Base-by-base conservation (phyloP, 1,140 invertebrate species). In the Paralvinella palmiformis region DNA sequence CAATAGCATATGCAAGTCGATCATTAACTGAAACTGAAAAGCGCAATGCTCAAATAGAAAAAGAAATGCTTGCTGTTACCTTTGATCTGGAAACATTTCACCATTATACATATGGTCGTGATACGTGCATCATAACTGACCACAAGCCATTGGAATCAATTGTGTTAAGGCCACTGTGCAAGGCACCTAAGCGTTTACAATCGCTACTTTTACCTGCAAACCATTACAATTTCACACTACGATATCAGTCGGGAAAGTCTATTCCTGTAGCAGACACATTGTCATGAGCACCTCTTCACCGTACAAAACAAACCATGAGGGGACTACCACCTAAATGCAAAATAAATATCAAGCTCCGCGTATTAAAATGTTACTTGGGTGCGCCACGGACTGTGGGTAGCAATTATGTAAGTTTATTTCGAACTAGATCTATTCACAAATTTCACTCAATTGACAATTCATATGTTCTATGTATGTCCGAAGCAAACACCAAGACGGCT, bases 11-110 rank as follows among this genome's bases (percentile, higher is more conserved):
- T 65, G 79, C 79, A 4, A 83, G 80, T 4, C 63, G 79, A 36
- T 71, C 77, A 10, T 65, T 84, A 13, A 79, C 76, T 4, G 6
- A 60, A 6, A 69, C 74, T 35, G 78, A 85, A 70, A n/a, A 69
- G 33, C 81, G 81, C 36, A 83, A 83, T 64, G 76, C 73, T 15
- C 77, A 83, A 67, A 78, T 83, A 2, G 80, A 85, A 61, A 77
- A 79, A 63, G 82, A 85, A 68, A 71, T 80, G 3, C 68, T 83
- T 2, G 79, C 82, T 3, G 80, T 83, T 48, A 71, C 84, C 3
- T 85, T 81, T 65, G 74, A 73, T 5, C 69, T 75, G 3, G 74
- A 79, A 59, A 62, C 72, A 36, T 83, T 81, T 70, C 76, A 78
- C 62, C 53, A 75, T 29, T 80, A 74, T 63, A 68, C 77, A 7